Conservation (phyloP, 2,113 vertebrate species). For the Tragelaphus scriptus region DNA sequence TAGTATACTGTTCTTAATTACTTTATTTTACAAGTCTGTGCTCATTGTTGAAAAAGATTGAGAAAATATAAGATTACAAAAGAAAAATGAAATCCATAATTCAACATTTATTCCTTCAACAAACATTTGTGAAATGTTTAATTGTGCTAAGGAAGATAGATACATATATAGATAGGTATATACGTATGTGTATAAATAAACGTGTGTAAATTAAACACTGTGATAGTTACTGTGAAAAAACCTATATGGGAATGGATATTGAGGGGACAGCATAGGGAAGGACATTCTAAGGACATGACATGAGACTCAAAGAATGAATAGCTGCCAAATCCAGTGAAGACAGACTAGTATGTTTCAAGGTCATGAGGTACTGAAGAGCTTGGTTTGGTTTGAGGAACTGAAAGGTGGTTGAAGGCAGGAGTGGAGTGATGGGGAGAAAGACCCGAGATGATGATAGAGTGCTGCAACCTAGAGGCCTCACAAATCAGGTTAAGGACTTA, state of each 20-base stretch:
- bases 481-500: neutral
- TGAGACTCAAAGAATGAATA: neutral
- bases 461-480: neutral
- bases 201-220: neutral
- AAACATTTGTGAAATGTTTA: neutral
- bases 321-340: neutral
- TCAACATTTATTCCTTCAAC: neutral
- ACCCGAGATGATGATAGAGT: neutral
- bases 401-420: neutral
- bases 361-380: neutral
- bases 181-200: neutral
- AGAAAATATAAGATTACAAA: neutral
- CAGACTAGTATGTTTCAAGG: neutral
- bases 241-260: neutral
- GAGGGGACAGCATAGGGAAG: neutral
- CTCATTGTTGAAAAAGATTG: neutral
- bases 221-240: neutral
- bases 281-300: neutral
- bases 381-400: neutral
- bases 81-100: neutral
- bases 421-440: neutral
- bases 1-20: neutral
- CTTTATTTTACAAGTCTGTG: neutral
- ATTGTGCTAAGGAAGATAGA: neutral
- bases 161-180: neutral